phyloP scores from a whole-genome alignment of 2,888 invertebrate species.

The Lasioglossum leucozonium region DNA sequence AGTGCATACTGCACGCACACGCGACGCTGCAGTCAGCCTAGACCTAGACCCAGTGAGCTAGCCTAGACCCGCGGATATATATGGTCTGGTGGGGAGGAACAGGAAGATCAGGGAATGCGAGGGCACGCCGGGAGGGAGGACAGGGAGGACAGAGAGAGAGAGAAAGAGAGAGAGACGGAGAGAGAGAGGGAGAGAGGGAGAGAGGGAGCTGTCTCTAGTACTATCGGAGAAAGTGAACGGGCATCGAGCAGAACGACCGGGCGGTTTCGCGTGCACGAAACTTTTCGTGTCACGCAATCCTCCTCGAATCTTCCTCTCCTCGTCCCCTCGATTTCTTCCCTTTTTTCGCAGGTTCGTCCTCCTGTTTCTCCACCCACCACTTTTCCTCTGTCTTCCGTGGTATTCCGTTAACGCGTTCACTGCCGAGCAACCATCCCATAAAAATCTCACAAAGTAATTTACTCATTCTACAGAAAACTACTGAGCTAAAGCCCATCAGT shows the following conservation, averaged over 20 bases:
- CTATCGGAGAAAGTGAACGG: conserved; percentile 76
- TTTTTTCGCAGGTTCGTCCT: not conserved
- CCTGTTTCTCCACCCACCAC: not conserved
- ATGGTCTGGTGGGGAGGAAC: conserved; percentile 62
- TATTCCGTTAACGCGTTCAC: too few relatives aligned
- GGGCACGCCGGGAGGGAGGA: conserved; percentile 50
- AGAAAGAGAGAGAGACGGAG: not conserved
- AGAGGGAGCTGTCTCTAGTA: conserved; percentile 68
- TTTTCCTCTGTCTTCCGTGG: too few relatives aligned
- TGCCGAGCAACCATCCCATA: too few relatives aligned
- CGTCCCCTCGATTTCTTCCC: not conserved
- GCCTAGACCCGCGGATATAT: conserved; percentile 79
- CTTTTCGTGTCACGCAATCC: conserved; percentile 55
- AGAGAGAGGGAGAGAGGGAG: not conserved
- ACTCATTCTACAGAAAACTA: too few relatives aligned
- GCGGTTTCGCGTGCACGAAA: conserved; percentile 50
- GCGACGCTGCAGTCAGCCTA: conserved; percentile 78
- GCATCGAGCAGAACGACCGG: conserved; percentile 49
- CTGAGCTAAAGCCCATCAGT: too few relatives aligned
- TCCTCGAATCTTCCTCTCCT: not conserved
- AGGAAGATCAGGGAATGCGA: conserved; percentile 55
- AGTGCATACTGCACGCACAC: conserved; percentile 72
- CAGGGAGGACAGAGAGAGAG: not conserved
- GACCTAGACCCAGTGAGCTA: conserved; percentile 84
- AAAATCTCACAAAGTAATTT: too few relatives aligned